Percentiles rank a stretch among this genome's conserved stretches.
These are phyloP conservation scores for Gisinianus flammeolus DNA, from an alignment of 2,888 invertebrate species.

Conservation along the genomic window DNA sequence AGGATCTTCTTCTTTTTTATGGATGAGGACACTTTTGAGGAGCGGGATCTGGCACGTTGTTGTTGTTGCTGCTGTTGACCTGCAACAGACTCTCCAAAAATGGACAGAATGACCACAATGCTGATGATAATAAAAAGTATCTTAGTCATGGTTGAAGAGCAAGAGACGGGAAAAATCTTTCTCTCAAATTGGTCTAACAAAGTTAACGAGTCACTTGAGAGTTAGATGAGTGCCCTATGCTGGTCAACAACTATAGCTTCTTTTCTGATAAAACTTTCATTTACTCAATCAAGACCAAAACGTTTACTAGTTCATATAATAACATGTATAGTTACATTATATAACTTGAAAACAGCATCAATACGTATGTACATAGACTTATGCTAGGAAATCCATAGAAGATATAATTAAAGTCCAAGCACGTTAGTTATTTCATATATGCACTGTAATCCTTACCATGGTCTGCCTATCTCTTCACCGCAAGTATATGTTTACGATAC, in stretches of 20 bases:
- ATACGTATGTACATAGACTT: too few species aligned
- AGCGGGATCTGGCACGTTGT: conserved; percentile 13
- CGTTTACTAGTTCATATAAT: too few species aligned
- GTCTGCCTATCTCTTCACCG: too few species aligned
- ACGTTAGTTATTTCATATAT: too few species aligned
- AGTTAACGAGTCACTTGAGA: too few species aligned
- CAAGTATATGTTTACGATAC: too few species aligned
- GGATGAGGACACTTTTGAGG: conserved; percentile 11
- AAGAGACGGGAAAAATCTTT: conserved; percentile 19
- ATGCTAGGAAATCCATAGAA: too few species aligned
- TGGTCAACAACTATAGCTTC: conserved; percentile 17
- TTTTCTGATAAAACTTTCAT: conserved; percentile 21
- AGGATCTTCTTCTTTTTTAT: conserved; percentile 26
- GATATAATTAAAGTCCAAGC: too few species aligned
- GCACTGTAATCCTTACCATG: too few species aligned
- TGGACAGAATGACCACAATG: conserved; percentile 6
- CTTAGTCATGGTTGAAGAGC: background rate
- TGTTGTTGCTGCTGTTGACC: conserved; percentile 5
- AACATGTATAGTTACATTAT: too few species aligned
- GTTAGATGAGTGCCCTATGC: background rate
- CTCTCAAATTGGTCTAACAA: too few species aligned
- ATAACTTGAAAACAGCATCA: too few species aligned
- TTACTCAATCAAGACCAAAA: background rate
- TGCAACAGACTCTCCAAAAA: conserved; percentile 12
- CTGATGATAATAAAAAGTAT: background rate